A percentile compares a stretch with the other conserved stretches of the same genome.
phyloP scores from a whole-genome alignment of 2,797 vertebrate genomes.

The Cuculus canorus region DNA sequence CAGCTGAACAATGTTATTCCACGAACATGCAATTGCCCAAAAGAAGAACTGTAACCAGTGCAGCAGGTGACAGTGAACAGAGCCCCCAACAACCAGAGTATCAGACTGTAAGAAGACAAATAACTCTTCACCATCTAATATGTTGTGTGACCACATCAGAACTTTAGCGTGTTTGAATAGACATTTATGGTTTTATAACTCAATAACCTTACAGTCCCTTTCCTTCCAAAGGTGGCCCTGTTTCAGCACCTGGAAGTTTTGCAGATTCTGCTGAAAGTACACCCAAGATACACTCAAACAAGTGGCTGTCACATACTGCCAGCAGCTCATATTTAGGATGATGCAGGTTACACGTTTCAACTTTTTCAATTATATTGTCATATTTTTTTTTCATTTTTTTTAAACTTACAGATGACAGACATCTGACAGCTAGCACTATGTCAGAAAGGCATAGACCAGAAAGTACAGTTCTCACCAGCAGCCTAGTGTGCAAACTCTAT shows the following conservation, averaged over 20 bases:
- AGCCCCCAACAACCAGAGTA: background rate
- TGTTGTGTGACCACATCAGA: accelerated
- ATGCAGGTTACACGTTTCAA: background rate
- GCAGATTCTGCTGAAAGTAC: background rate
- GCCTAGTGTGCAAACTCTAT: background rate
- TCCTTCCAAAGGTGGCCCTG: background rate
- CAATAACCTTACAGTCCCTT: background rate
- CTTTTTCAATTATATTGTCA: background rate
- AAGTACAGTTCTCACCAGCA: background rate
- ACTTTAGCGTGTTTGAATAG: background rate
- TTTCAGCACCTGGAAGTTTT: background rate
- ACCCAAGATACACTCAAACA: background rate
- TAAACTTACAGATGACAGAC: background rate
- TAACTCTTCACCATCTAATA: background rate
- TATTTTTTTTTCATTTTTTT: background rate
- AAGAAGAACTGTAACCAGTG: background rate
- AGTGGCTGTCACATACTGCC: background rate
- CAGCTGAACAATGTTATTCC: background rate
- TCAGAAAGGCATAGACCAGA: background rate
- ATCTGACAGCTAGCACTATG: background rate
- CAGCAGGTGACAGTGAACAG: background rate
- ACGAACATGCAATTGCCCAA: background rate
- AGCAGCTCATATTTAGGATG: background rate
- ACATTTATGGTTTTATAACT: background rate
- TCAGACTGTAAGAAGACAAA: background rate